A percentile compares a stretch with the other conserved stretches of the same genome.
These are phyloP conservation scores for Microctenopoma stevenorrisi DNA, from an alignment of 2,797 vertebrate genomes.

Conservation along the genomic window DNA sequence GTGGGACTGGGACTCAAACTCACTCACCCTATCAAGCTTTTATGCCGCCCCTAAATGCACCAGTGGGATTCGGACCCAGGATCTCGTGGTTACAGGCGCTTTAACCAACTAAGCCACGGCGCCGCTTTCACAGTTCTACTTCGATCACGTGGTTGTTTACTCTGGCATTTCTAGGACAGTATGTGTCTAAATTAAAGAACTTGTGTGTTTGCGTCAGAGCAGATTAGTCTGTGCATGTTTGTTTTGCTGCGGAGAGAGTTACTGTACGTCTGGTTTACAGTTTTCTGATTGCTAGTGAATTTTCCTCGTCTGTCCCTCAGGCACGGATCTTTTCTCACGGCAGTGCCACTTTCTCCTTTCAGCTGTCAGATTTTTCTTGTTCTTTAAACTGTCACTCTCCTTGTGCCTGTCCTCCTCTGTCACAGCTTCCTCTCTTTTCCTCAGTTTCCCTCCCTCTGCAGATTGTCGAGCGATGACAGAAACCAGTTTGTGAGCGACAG, in stretches of 20 bases:
- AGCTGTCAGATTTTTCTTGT: conserved; percentile 21
- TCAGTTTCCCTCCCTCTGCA: conserved; percentile 25
- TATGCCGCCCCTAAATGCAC: no score
- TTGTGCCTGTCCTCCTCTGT: conserved; percentile 14
- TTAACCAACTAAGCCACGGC: no score
- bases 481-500: conserved; percentile 21
- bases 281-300: background rate
- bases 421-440: conserved; percentile 3
- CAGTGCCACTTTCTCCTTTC: background rate
- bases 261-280: conserved; percentile 1
- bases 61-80: no score
- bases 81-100: no score
- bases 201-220: conserved; percentile 1
- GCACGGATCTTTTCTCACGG: background rate
- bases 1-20: no score
- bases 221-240: background rate
- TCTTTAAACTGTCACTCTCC: conserved; percentile 22
- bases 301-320: background rate
- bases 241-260: background rate
- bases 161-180: background rate
- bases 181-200: conserved; percentile 1
- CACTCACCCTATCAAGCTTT: no score
- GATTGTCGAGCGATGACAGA: conserved; percentile 45
- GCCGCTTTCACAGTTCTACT: no score
- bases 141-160: conserved; percentile 8